These are phyloP conservation scores for Tangara arthus DNA, from an alignment of 2,797 vertebrate species.

Conservation along the genomic window DNA sequence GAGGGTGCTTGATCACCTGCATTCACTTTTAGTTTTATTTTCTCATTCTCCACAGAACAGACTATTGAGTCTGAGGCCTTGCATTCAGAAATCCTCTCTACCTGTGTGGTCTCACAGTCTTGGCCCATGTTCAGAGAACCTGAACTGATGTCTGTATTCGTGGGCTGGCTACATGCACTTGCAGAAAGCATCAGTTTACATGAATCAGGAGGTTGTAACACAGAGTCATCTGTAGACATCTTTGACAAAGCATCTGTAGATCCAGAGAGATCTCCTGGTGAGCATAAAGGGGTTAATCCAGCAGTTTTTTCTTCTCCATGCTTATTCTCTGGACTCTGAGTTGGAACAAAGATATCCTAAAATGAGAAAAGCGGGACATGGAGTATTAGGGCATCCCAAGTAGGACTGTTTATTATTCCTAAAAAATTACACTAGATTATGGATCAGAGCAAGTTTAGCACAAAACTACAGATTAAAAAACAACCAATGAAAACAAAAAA, in stretches of 20 bases:
- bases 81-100: conserved; percentile 62
- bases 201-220: conserved; percentile 62
- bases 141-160: conserved; percentile 14
- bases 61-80: background rate
- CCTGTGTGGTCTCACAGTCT: conserved; percentile 82
- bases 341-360: conserved; percentile 91
- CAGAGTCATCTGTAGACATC: conserved; percentile 20
- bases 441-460: background rate
- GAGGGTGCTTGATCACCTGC: background rate
- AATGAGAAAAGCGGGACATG: background rate
- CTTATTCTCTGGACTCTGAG: conserved; percentile 80
- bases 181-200: conserved; percentile 81
- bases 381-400: background rate
- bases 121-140: conserved; percentile 62
- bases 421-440: background rate
- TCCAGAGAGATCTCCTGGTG: conserved; percentile 50
- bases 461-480: background rate
- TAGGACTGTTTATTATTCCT: background rate
- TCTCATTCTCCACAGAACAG: background rate
- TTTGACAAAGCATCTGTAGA: conserved; percentile 31
- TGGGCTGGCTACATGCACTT: conserved; percentile 71
- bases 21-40: background rate
- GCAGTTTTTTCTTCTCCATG: conserved; percentile 36
- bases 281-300: conserved; percentile 45
- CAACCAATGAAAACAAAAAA: background rate